phyloP scores from a whole-genome alignment of 2,888 invertebrate species.

The Nomada ferruginata region DNA sequence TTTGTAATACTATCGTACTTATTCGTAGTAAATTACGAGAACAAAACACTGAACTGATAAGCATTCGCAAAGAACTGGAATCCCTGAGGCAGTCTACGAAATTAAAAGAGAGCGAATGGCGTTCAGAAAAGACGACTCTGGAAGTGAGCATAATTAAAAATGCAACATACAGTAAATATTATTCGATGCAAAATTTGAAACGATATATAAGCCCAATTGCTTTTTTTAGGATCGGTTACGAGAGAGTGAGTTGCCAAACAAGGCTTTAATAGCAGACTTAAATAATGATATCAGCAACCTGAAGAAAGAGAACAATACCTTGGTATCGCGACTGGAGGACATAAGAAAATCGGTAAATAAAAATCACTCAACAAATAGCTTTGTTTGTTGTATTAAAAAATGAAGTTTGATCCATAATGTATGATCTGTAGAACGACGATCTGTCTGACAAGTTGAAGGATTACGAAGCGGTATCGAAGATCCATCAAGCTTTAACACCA shows the following conservation, averaged over 20 bases:
- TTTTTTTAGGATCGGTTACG: slow-evolving; percentile 74
- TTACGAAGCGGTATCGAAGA: slow-evolving; percentile 93
- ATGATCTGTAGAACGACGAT: slow-evolving; percentile 89
- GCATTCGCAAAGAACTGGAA: slow-evolving; percentile 88
- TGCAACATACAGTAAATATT: background rate
- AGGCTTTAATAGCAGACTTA: slow-evolving; percentile 90
- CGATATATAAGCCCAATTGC: background rate
- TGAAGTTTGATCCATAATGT: background rate
- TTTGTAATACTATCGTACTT: background rate
- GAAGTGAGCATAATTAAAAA: slow-evolving; percentile 85
- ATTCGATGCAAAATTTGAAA: background rate
- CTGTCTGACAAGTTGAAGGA: slow-evolving; percentile 92
- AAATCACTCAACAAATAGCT: background rate
- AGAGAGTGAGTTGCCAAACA: slow-evolving; percentile 79
- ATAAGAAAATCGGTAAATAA: slow-evolving; percentile 86
- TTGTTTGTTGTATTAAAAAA: background rate
- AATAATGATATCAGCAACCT: slow-evolving; percentile 90
- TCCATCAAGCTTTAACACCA: slow-evolving; percentile 91
- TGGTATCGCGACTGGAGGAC: slow-evolving; percentile 90
- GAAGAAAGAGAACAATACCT: slow-evolving; percentile 88
- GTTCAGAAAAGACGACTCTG: slow-evolving; percentile 89
- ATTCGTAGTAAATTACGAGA: slow-evolving; percentile 86
- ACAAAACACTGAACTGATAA: slow-evolving; percentile 87
- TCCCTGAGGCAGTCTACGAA: slow-evolving; percentile 88
- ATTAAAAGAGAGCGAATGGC: slow-evolving; percentile 89